Evolutionary conservation across 2,113 vertebrate genomes (phyloP).

Genomic region (Megaptera novaeangliae): DNA sequence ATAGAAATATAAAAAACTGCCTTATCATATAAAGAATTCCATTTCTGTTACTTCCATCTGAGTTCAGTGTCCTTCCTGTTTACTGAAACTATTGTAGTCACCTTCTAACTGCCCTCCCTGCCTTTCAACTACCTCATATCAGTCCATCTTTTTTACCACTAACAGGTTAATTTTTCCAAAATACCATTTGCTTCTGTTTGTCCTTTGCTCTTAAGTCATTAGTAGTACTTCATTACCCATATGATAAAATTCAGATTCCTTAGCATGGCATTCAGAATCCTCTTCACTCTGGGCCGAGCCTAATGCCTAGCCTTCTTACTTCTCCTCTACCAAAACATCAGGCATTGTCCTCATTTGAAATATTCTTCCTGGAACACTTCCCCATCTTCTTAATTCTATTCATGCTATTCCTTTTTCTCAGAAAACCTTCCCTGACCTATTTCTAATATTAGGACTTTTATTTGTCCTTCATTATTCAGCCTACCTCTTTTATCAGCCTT

Average conservation of each 20-base stretch:
- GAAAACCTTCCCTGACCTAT: neutral
- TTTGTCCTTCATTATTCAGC: neutral
- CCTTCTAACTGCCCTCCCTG: neutral
- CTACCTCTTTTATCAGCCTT: neutral
- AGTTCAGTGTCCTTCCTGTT: neutral
- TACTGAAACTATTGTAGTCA: neutral
- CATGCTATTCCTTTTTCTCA: neutral
- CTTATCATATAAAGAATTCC: neutral
- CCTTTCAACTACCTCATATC: neutral
- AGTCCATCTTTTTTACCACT: neutral
- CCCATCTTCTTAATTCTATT: neutral
- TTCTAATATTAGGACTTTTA: conserved; percentile 4
- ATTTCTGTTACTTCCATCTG: neutral
- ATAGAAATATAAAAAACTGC: conserved; percentile 1
- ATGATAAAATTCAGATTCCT: neutral
- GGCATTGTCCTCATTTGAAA: neutral
- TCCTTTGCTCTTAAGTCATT: conserved; percentile 13
- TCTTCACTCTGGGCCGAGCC: neutral
- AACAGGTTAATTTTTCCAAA: conserved; percentile 18
- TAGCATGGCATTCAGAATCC: neutral
- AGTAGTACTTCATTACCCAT: neutral
- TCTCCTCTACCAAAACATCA: neutral
- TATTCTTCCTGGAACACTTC: neutral
- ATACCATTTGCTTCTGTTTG: conserved; percentile 4
- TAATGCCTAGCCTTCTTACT: neutral